These are phyloP conservation scores for Falco biarmicus DNA, from an alignment of 2,797 vertebrate species.

Conservation along the genomic window DNA sequence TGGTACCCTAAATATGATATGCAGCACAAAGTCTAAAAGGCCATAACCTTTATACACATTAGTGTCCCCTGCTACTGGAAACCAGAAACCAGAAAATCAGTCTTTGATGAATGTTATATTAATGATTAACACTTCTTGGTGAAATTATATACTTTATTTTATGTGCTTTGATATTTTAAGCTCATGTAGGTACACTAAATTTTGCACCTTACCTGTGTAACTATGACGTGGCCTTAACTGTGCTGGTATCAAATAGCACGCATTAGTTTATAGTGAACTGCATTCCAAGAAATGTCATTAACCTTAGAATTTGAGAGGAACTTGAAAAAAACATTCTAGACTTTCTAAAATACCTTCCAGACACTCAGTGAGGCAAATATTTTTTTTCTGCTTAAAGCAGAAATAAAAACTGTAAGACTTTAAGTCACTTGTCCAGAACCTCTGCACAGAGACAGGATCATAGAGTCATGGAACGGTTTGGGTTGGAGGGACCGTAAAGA, in stretches of 20 bases:
- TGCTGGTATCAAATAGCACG: background rate
- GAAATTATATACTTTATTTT: background rate
- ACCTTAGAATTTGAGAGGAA: background rate
- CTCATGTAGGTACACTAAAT: background rate
- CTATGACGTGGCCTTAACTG: background rate
- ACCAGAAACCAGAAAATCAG: too few relatives aligned
- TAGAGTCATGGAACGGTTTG: too few relatives aligned
- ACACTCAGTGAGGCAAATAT: background rate
- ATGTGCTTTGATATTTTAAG: background rate
- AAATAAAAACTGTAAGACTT: background rate
- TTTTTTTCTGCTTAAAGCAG: background rate
- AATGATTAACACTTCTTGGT: background rate
- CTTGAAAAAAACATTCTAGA: background rate
- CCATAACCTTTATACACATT: accelerated
- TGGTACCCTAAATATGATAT: accelerated
- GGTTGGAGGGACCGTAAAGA: too few relatives aligned
- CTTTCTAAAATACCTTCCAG: background rate
- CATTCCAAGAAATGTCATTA: background rate
- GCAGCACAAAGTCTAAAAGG: background rate
- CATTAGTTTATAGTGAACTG: background rate
- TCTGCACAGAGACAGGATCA: background rate
- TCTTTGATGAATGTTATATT: background rate
- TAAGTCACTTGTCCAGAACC: background rate
- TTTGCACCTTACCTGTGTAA: background rate
- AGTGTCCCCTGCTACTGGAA: background rate